Percentiles rank a stretch among this genome's conserved stretches.
Evolutionary conservation across 1,140 invertebrate genomes (phyloP).

Genomic region (Euwallacea similis): DNA sequence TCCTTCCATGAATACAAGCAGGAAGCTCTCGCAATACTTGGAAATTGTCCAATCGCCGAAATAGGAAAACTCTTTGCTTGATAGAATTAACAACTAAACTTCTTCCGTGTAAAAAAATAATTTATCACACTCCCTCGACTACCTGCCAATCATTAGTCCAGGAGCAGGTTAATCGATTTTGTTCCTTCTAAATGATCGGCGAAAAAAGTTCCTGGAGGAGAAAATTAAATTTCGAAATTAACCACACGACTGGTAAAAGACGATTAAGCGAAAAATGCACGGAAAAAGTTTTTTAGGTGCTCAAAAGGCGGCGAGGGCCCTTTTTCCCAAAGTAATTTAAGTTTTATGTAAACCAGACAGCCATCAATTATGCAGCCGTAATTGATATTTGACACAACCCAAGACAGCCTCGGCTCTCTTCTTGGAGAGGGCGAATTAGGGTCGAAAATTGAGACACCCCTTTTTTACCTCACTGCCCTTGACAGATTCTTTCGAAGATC

Average conservation of each 20-base stretch:
- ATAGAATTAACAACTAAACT: no score
- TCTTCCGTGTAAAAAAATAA: conserved; percentile 8
- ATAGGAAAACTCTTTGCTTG: no score
- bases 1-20: not conserved
- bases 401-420: not conserved
- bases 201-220: conserved; percentile 24
- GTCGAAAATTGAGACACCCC: no score
- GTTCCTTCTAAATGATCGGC: conserved; percentile 25
- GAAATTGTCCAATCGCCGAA: not conserved
- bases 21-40: not conserved
- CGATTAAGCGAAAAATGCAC: conserved; percentile 22
- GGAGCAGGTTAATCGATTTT: conserved; percentile 23
- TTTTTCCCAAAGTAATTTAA: conserved; percentile 24
- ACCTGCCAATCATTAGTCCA: conserved; percentile 24
- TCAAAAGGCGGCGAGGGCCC: not conserved
- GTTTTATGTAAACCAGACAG: conserved; percentile 26
- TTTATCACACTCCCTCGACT: conserved; percentile 19
- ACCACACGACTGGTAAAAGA: conserved; percentile 27
- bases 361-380: conserved; percentile 17
- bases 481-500: no score
- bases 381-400: conserved; percentile 14
- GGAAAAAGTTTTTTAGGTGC: conserved; percentile 19
- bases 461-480: no score
- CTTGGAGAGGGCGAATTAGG: no score
- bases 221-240: conserved; percentile 30